These are phyloP conservation scores for Globodera rostochiensis DNA, from an alignment of 1,140 invertebrate species.

Conservation along the genomic window DNA sequence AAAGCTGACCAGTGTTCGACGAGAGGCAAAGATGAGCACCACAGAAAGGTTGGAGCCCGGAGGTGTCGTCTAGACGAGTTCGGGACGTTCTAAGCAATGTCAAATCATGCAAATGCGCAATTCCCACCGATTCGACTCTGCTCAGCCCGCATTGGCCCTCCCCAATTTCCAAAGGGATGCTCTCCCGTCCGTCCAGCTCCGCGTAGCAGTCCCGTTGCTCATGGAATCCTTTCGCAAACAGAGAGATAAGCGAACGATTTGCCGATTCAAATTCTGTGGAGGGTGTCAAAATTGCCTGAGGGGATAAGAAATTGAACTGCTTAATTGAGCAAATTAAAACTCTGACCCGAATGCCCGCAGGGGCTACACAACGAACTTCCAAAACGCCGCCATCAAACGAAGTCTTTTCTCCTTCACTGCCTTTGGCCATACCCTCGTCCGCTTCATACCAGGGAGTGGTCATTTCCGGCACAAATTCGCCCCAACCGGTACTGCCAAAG, in stretches of 20 bases:
- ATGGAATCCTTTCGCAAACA: slow-evolving; percentile 48
- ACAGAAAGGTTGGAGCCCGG: slow-evolving; percentile 19
- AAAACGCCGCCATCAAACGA: slow-evolving; percentile 10
- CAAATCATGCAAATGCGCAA: not conserved
- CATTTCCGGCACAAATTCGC: not conserved
- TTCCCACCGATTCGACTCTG: slow-evolving; percentile 3
- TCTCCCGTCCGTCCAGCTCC: slow-evolving; percentile 6
- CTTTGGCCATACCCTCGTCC: not conserved
- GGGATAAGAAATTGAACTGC: not conserved
- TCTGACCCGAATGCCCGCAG: slow-evolving; percentile 14
- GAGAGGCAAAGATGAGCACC: slow-evolving; percentile 23
- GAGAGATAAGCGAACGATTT: slow-evolving; percentile 26
- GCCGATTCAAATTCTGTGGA: not conserved
- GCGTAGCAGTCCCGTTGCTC: slow-evolving; percentile 34
- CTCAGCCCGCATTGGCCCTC: slow-evolving; percentile 18
- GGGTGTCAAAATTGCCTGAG: not conserved
- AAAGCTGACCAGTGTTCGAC: slow-evolving; percentile 13
- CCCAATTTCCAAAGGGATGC: not conserved
- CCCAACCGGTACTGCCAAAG: not conserved
- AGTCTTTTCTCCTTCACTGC: not conserved
- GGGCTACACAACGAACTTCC: slow-evolving; percentile 21
- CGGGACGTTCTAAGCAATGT: not conserved
- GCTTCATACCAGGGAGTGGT: not conserved
- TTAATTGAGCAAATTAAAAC: not conserved
- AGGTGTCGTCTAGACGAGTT: not conserved